Evolutionary conservation across 1,140 invertebrate species (phyloP), one percentile per base, ranked within the genome.

Genomic region (Heliothis subflexa): DNA sequence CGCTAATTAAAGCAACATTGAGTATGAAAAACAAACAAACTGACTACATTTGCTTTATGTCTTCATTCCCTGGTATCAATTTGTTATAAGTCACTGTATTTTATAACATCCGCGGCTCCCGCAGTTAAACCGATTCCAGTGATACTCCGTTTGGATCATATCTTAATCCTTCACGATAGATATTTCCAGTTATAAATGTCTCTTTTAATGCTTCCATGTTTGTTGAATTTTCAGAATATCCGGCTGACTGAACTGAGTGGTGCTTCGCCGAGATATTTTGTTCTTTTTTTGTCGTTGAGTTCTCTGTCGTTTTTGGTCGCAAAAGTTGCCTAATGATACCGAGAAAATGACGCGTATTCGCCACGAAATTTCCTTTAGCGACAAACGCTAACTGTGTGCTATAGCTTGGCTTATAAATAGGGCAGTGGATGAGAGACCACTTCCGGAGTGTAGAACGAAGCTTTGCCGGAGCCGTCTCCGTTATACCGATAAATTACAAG

Each of bases 331-430:
- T 75, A 75, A 62, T 61, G 59, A 75, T 75, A 62, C 57, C 45
- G 21, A 45, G 73, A 49, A 75, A 64, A 75, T 76, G 40, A 45
- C 72, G 57, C 61, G 64, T 61, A 78, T 81, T 75, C 21, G 71
- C 57, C 55, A 74, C 12, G 68, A 80, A 50, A 25, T 68, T 70
- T 78, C 40, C 64, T 33, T 62, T 75, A 47, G 47, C 59, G 57
- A 62, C 73, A 45, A 50, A 75, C 57, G 28, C 45, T 75, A 52
- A 47, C 68, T 80, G 73, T 80, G 73, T 33, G 72, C 78, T 79
- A 59, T 80, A 80, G 78, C 82, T 88, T 84, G 81, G 72, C 81
- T 83, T 88, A 92, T 91, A 91, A 92, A 93, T 92, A 92, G 91
- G 90, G 82, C 89, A 90, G 80, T 87, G 85, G 85, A 88, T 86